A percentile compares a stretch with the other conserved stretches of the same genome.
Evolutionary conservation across 2,113 vertebrate genomes (phyloP).

Genomic region (Pelecanus crispus): DNA sequence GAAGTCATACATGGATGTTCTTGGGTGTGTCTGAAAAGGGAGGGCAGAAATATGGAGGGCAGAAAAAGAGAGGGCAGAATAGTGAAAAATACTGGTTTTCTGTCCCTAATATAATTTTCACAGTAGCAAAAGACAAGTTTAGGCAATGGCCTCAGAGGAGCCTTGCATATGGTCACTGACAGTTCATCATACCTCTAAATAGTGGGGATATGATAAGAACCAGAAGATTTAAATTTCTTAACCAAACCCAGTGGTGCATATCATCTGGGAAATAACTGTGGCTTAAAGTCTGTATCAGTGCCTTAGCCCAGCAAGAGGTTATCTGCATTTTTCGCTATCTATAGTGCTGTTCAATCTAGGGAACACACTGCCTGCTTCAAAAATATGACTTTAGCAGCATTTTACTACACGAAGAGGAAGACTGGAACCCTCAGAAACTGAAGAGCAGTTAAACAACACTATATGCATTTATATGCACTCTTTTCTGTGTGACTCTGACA

Average conservation of each 20-base stretch:
- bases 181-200: slow-evolving; percentile 56
- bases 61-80: background rate
- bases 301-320: slow-evolving; percentile 11
- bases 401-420: background rate
- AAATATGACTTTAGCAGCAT: background rate
- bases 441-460: background rate
- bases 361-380: background rate
- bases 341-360: background rate
- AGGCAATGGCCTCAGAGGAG: slow-evolving; percentile 29
- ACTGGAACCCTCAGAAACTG: background rate
- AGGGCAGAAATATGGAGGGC: background rate
- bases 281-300: background rate
- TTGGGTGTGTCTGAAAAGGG: background rate
- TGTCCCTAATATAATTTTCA: slow-evolving; percentile 11
- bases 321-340: slow-evolving; percentile 35
- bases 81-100: background rate
- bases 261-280: slow-evolving; percentile 38
- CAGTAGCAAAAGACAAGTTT: slow-evolving; percentile 58
- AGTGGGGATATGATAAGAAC: slow-evolving; percentile 61
- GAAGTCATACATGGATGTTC: background rate
- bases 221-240: slow-evolving; percentile 66
- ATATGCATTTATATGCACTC: background rate
- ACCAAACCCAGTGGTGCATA: slow-evolving; percentile 32
- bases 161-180: slow-evolving; percentile 49
- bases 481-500: background rate